These are phyloP conservation scores for Epinotia ramella DNA, from an alignment of 2,888 invertebrate species.

Conservation along the genomic window DNA sequence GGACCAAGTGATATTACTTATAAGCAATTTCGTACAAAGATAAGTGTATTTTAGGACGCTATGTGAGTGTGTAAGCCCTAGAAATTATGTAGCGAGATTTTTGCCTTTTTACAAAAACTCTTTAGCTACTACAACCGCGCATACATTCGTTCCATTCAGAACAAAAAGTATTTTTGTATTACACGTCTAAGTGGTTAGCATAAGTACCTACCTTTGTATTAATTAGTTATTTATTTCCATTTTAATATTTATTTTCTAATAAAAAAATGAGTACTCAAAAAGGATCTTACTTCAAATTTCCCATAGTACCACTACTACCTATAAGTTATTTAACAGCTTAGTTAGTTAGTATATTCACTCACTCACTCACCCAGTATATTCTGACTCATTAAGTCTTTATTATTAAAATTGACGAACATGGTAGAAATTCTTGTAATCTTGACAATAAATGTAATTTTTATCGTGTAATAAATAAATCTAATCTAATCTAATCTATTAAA, in stretches of 20 bases:
- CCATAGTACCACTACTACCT: not conserved
- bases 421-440: too few species aligned
- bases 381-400: too few species aligned
- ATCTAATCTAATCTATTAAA: too few species aligned
- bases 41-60: conserved; percentile 71
- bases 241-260: conserved; percentile 79
- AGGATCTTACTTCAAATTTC: conserved; percentile 16
- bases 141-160: conserved; percentile 43
- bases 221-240: conserved; percentile 78
- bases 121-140: conserved; percentile 17
- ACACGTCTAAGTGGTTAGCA: conserved; percentile 69
- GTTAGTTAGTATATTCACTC: too few species aligned
- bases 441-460: too few species aligned
- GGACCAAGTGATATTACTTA: conserved; percentile 80
- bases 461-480: too few species aligned
- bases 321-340: too few species aligned
- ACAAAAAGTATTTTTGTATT: conserved; percentile 49
- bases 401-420: too few species aligned
- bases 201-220: conserved; percentile 59
- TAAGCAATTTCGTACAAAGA: conserved; percentile 80
- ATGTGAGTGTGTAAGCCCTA: conserved; percentile 69
- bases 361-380: too few species aligned
- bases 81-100: conserved; percentile 65
- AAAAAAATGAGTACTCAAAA: conserved; percentile 63
- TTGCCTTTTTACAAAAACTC: conserved; percentile 51